phyloP scores from a whole-genome alignment of 2,888 invertebrate genomes.

The Mechanitis mazaeus region DNA sequence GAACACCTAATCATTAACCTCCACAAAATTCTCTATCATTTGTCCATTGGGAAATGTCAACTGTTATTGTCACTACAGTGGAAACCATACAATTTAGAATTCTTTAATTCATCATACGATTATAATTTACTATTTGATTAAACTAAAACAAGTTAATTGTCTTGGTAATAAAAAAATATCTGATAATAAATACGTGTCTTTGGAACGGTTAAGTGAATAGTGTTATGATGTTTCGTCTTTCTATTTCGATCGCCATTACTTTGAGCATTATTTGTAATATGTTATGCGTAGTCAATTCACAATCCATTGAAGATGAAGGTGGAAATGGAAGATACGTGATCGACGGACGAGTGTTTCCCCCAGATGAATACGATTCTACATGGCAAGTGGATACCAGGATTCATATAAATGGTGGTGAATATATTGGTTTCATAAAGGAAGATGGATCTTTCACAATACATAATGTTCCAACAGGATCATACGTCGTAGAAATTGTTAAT shows the following conservation, averaged over 20 bases:
- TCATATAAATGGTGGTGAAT: constrained; percentile 92
- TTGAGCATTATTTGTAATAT: constrained; percentile 28
- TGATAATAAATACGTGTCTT: background rate
- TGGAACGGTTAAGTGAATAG: constrained; percentile 4
- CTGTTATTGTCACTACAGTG: too few species aligned
- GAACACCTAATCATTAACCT: too few species aligned
- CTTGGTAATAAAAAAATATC: background rate
- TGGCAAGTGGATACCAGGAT: constrained; percentile 88
- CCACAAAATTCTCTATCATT: too few species aligned
- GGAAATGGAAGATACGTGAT: constrained; percentile 81
- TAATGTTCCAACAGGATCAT: constrained; percentile 93
- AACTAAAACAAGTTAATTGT: too few species aligned
- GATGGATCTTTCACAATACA: constrained; percentile 94
- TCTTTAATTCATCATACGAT: too few species aligned
- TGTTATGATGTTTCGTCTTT: constrained; percentile 25
- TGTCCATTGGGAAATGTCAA: too few species aligned
- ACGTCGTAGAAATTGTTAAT: constrained; percentile 93
- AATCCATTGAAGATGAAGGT: constrained; percentile 53
- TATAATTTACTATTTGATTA: too few species aligned
- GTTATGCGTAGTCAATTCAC: constrained; percentile 41
- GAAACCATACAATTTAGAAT: too few species aligned
- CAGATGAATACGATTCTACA: constrained; percentile 78
- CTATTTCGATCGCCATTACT: constrained; percentile 10
- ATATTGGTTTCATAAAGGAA: constrained; percentile 90
- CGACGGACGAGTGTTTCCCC: constrained; percentile 88